phyloP scores from a whole-genome alignment of 2,888 invertebrate species.

The Mamestra brassicae region DNA sequence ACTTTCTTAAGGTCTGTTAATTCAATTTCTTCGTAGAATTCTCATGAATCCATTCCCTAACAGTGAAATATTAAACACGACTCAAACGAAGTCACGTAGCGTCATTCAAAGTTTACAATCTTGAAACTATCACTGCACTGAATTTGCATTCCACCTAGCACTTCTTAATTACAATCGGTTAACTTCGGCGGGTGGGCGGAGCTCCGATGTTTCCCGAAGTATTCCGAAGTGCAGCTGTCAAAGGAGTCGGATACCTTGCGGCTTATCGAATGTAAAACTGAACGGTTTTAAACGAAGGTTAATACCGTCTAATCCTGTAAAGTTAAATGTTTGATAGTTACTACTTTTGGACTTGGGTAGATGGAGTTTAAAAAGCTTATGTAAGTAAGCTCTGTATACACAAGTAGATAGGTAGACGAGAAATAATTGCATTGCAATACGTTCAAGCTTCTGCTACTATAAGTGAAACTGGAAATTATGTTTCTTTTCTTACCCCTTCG shows the following conservation, averaged over 20 bases:
- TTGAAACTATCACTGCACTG: slow-evolving; percentile 46
- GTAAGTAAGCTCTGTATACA: too few species aligned
- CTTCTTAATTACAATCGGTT: slow-evolving; percentile 76
- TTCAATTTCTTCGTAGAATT: background rate
- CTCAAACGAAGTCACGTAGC: slow-evolving; percentile 51
- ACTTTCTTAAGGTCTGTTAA: too few species aligned
- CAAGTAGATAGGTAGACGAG: too few species aligned
- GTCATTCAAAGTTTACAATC: slow-evolving; percentile 59
- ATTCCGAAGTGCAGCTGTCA: slow-evolving; percentile 31
- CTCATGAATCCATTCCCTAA: background rate
- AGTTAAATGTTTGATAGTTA: slow-evolving; percentile 39
- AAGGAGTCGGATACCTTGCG: slow-evolving; percentile 20
- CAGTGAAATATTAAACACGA: slow-evolving; percentile 15
- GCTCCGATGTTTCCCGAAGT: slow-evolving; percentile 37
- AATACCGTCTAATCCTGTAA: slow-evolving; percentile 11
- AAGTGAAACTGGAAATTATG: background rate
- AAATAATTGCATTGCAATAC: background rate
- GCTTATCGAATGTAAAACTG: slow-evolving; percentile 37
- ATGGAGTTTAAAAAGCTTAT: background rate
- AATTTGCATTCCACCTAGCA: slow-evolving; percentile 74
- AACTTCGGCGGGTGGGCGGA: slow-evolving; percentile 66
- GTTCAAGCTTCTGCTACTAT: background rate
- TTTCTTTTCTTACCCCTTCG: background rate
- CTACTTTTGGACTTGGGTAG: slow-evolving; percentile 29
- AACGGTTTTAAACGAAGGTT: slow-evolving; percentile 33